These are phyloP conservation scores for Lutjanus campechanus DNA, from an alignment of 2,797 vertebrate genomes.

Conservation along the genomic window DNA sequence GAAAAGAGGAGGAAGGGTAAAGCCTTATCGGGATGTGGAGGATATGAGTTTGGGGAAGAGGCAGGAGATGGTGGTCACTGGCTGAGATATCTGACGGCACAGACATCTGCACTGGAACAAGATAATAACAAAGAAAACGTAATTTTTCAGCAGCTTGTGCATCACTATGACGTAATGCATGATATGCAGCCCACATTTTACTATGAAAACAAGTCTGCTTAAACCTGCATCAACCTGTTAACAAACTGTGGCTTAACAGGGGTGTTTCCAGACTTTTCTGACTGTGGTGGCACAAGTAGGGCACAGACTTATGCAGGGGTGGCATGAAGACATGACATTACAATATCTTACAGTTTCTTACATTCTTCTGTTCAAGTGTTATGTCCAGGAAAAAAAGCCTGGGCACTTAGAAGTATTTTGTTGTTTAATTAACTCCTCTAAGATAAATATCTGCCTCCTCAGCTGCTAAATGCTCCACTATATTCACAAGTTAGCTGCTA, in stretches of 20 bases:
- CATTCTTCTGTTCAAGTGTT: too few relatives aligned
- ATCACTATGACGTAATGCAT: neutral
- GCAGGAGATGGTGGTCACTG: neutral
- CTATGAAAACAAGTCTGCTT: neutral
- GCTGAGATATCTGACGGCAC: slow-evolving; percentile 15
- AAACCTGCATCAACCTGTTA: neutral
- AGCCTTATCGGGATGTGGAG: slow-evolving; percentile 23
- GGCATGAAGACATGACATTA: too few relatives aligned
- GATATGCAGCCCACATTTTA: too few relatives aligned
- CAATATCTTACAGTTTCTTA: too few relatives aligned
- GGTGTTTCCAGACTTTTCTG: too few relatives aligned
- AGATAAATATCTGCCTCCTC: neutral
- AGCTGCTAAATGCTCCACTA: neutral
- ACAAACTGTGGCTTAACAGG: neutral
- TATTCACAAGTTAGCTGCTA: neutral
- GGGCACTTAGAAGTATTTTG: too few relatives aligned
- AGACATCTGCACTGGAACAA: neutral
- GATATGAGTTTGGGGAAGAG: neutral
- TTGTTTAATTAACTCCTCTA: neutral
- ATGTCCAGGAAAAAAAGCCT: too few relatives aligned
- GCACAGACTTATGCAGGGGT: too few relatives aligned
- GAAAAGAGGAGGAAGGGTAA: slow-evolving; percentile 16
- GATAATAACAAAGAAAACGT: neutral
- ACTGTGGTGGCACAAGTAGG: too few relatives aligned
- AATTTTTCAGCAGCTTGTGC: neutral